Base-by-base conservation (phyloP, 2,888 invertebrate species). In the Mythimna albipuncta region DNA sequence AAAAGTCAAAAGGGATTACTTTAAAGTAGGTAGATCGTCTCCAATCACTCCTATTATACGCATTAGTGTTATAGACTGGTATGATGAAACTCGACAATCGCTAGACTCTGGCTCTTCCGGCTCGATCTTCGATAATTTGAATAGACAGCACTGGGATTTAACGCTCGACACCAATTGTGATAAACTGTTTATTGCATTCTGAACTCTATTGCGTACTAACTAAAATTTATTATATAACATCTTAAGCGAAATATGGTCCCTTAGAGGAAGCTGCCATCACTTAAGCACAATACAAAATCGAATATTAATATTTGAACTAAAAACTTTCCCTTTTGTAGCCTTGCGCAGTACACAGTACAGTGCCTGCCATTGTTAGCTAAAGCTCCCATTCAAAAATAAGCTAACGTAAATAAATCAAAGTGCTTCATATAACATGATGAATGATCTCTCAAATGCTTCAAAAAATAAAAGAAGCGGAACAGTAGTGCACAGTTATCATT, bases 401-500 rank as follows among this genome's bases (percentile, higher is more conserved):
- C 71, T 50, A 72, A 52, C 61, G 19, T 72, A 67, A 78, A 81
- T 74, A 75, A 74, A 82, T 84, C 62, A 69, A 81, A 77, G 62
- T 61, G 61, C 64, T 72, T 61, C 52, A 64, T 71, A 83, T 32
- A 63, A 38, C 26, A 81, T 75, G 75, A 83, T 79, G 76, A 79
- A 79, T 84, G 77, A 79, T 81, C 71, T 59, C 58, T 72, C 55
- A 61, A 83, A 85, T 79, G 59, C 74, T 76, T 81, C 50, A 66
- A 73, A 78, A 83, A 80, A 77, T 76, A 77, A 77, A 81, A 84
- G 85, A 84, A 77, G 55, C 54, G 32, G 59, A 77, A 72, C 72
- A 71, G 89, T 86, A 89, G 80, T 77, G 80, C 79, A 85, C 84
- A 85, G 91, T 92, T 91, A 94, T 92, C 92, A 88, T 85, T 85